These are phyloP conservation scores for Augochlorella aurata DNA, from an alignment of 2,888 invertebrate genomes.

Conservation along the genomic window DNA sequence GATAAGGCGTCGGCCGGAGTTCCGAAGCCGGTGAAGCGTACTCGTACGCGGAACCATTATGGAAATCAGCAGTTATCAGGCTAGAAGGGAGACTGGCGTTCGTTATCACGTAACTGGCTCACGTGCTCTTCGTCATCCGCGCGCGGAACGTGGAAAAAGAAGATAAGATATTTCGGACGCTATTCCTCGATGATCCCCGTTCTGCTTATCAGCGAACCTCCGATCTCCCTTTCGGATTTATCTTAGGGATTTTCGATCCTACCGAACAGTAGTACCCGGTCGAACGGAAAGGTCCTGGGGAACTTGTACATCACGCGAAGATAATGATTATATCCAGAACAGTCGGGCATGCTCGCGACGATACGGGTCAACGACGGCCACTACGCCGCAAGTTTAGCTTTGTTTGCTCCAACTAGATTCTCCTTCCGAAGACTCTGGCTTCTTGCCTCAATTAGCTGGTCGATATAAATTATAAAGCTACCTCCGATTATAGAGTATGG, in stretches of 20 bases:
- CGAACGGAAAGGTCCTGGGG: not conserved
- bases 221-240: slow-evolving; percentile 41
- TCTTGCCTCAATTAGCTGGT: slow-evolving; percentile 4
- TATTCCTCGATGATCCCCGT: slow-evolving; percentile 50
- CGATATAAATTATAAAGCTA: slow-evolving; percentile 26
- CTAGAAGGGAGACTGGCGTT: slow-evolving; percentile 55
- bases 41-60: slow-evolving; percentile 73
- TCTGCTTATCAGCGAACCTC: slow-evolving; percentile 57
- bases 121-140: slow-evolving; percentile 67
- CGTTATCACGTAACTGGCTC: slow-evolving; percentile 65
- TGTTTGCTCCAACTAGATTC: not conserved
- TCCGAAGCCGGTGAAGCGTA: slow-evolving; percentile 41
- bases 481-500: slow-evolving; percentile 16
- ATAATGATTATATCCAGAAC: slow-evolving; percentile 21
- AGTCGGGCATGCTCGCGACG: not conserved
- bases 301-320: slow-evolving; percentile 9
- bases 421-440: not conserved
- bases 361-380: slow-evolving; percentile 5
- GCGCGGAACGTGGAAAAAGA: slow-evolving; percentile 41
- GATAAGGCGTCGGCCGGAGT: slow-evolving; percentile 53
- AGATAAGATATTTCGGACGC: slow-evolving; percentile 66
- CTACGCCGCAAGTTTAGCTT: not conserved
- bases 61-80: slow-evolving; percentile 75
- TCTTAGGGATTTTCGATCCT: slow-evolving; percentile 27
- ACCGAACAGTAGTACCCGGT: not conserved